Conservation (phyloP, 1,140 invertebrate genomes). For the Drosophila pruinosa region DNA sequence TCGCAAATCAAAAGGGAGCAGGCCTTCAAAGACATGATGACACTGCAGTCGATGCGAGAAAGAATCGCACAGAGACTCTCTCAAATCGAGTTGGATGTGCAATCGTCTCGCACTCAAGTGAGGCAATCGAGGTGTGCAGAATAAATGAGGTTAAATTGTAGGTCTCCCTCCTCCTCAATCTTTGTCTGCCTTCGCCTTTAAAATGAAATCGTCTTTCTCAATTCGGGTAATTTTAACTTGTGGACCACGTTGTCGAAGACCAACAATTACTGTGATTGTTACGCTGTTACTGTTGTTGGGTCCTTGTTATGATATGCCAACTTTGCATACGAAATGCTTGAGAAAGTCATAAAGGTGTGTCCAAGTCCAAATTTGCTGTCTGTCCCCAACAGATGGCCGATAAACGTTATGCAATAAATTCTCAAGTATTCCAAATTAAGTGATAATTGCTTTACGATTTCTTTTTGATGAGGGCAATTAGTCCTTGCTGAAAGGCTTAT, state of each 20-base stretch:
- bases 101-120: neutral
- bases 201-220: neutral
- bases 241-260: neutral
- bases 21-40: conserved; percentile 27
- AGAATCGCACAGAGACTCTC: conserved; percentile 26
- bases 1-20: conserved; percentile 13
- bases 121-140: neutral
- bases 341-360: conserved; percentile 4
- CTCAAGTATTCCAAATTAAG: conserved; percentile 11
- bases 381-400: conserved; percentile 6
- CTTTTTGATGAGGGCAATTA: neutral
- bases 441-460: neutral
- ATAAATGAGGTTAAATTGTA: conserved; percentile 28
- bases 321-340: conserved; percentile 5
- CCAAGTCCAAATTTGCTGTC: conserved; percentile 8
- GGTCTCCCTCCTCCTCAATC: neutral
- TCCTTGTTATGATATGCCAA: conserved; percentile 1
- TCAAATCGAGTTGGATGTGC: conserved; percentile 39
- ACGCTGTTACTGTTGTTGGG: neutral
- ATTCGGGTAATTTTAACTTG: conserved; percentile 21
- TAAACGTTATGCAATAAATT: conserved; percentile 31
- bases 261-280: conserved; percentile 35
- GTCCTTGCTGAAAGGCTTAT: neutral
- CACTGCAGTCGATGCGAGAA: conserved; percentile 23
- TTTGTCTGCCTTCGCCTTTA: neutral